These are phyloP conservation scores for Gari tellinella DNA, from an alignment of 2,888 invertebrate species.

Conservation along the genomic window DNA sequence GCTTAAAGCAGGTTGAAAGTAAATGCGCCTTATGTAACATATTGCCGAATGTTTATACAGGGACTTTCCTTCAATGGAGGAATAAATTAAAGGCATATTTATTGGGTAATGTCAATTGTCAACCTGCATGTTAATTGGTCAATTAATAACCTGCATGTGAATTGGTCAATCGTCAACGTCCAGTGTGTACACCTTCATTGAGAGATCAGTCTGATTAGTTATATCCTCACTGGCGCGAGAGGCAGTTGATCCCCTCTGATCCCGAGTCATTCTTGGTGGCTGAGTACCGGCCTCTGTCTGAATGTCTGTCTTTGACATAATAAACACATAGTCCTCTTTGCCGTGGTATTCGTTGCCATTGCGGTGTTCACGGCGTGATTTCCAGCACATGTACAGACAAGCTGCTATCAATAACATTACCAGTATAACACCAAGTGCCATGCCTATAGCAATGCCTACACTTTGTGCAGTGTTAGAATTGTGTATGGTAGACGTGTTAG, in stretches of 20 bases:
- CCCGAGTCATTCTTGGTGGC: slow-evolving; percentile 43
- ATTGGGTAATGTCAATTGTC: too few species aligned
- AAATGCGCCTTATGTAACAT: too few species aligned
- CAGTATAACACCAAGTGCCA: slow-evolving; percentile 41
- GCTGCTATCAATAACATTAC: slow-evolving; percentile 39
- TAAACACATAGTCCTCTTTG: slow-evolving; percentile 50
- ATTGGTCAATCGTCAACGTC: slow-evolving; percentile 45
- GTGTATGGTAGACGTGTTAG: neutral
- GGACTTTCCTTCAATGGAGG: too few species aligned
- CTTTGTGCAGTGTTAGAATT: slow-evolving; percentile 7
- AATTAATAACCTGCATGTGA: neutral
- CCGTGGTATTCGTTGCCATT: slow-evolving; percentile 20
- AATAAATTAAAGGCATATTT: too few species aligned
- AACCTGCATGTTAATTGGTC: too few species aligned
- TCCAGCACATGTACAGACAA: slow-evolving; percentile 32
- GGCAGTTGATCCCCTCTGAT: slow-evolving; percentile 67
- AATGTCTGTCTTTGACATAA: slow-evolving; percentile 32
- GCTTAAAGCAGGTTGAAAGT: too few species aligned
- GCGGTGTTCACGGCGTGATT: slow-evolving; percentile 19
- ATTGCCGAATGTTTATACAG: too few species aligned
- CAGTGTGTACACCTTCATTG: slow-evolving; percentile 67
- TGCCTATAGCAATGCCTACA: slow-evolving; percentile 38
- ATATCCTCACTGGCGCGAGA: slow-evolving; percentile 69
- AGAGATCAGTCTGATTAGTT: slow-evolving; percentile 60
- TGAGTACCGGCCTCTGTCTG: slow-evolving; percentile 4